Evolutionary conservation across 2,888 invertebrate species (phyloP).

Genomic region (Quadroppia sp.): DNA sequence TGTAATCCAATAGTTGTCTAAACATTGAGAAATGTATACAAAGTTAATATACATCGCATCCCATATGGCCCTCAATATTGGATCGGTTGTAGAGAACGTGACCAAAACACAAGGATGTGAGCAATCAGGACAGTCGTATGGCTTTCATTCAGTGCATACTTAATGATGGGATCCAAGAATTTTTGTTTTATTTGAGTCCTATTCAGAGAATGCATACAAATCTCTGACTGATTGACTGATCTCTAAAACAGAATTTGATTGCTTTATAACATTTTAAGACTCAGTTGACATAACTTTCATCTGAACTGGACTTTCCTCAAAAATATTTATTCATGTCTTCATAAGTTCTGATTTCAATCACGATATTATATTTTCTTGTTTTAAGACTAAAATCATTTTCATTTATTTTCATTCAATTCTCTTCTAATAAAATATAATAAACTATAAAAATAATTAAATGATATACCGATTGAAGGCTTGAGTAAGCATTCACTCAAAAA

Average conservation of each 20-base stretch:
- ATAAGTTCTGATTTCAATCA: conserved; percentile 12
- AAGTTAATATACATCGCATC: neutral
- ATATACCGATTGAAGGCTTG: neutral
- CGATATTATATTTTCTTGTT: neutral
- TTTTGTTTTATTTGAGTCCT: neutral
- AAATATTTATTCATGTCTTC: neutral
- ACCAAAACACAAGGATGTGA: conserved; percentile 1
- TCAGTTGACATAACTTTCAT: neutral
- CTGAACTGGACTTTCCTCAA: neutral
- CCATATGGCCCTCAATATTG: conserved; percentile 16
- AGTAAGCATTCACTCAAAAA: neutral
- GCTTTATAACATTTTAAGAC: conserved; percentile 15
- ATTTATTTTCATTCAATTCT: no score
- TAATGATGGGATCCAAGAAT: neutral
- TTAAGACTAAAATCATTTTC: neutral
- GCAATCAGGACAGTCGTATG: neutral
- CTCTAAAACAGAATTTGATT: neutral
- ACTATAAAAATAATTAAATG: neutral
- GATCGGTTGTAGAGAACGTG: neutral
- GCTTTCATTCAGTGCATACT: neutral
- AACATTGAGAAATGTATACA: conserved; percentile 8
- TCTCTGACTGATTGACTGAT: neutral
- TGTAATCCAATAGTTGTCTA: neutral
- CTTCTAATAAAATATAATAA: no score
- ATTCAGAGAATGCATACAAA: neutral